Percentiles rank a stretch among this genome's conserved stretches.
Conservation (phyloP, 1,140 invertebrate species). For the Pemphigus obesinymphae region DNA sequence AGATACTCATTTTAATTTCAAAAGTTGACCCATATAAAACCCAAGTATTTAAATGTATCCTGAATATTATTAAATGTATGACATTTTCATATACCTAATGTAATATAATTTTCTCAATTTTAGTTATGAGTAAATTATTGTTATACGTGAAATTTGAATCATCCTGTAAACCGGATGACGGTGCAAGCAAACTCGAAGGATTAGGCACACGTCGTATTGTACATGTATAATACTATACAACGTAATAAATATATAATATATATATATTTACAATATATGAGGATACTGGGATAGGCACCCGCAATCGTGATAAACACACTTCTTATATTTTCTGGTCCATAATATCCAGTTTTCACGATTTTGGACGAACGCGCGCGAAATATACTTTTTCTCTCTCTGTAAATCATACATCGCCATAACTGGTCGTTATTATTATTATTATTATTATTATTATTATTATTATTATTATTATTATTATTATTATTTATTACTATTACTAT, state of each 20-base stretch:
- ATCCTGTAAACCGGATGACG: not conserved
- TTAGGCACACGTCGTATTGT: not conserved
- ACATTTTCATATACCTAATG: too few relatives aligned
- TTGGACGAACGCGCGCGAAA: not conserved
- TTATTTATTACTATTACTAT: not conserved
- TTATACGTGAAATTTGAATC: too few relatives aligned
- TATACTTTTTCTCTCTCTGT: not conserved
- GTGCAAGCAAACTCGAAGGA: not conserved
- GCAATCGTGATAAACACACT: not conserved
- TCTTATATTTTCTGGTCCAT: not conserved
- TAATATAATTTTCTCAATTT: too few relatives aligned
- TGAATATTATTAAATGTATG: too few relatives aligned
- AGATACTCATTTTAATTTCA: too few relatives aligned
- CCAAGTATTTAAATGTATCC: too few relatives aligned
- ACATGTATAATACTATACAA: too few relatives aligned
- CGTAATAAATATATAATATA: not conserved
- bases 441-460: not conserved
- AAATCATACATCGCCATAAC: not conserved
- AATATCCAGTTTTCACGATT: slow-evolving; percentile 2
- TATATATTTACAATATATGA: too few relatives aligned
- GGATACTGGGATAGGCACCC: not conserved
- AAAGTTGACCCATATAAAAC: too few relatives aligned
- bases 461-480: not conserved
- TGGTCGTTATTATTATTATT: not conserved
- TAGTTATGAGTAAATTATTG: too few relatives aligned